Conservation (phyloP, 2,888 invertebrate genomes). For the Tenthredo amoena region DNA sequence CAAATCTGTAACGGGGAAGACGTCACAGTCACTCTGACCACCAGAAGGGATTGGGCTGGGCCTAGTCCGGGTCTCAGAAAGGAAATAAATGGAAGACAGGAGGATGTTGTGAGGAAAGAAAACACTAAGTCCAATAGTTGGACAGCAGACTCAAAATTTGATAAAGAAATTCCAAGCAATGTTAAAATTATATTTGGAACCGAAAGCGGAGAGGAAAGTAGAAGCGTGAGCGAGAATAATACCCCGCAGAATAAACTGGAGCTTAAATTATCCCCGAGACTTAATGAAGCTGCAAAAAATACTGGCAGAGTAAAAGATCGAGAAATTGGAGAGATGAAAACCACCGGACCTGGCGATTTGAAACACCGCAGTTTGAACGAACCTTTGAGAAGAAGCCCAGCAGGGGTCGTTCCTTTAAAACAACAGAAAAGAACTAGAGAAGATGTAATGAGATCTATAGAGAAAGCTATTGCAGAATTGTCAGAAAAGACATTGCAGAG, state of each 20-base stretch:
- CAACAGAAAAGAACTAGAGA: constrained; percentile 60
- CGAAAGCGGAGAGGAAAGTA: constrained; percentile 58
- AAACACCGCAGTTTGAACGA: not conserved
- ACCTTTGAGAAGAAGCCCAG: not conserved
- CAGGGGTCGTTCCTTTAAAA: constrained; percentile 57
- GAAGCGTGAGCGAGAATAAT: constrained; percentile 42
- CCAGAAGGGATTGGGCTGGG: not conserved
- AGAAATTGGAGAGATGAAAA: not conserved
- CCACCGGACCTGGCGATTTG: not conserved
- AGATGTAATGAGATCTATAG: constrained; percentile 64
- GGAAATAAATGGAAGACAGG: not conserved
- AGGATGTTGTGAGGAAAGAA: not conserved
- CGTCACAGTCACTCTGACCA: not conserved
- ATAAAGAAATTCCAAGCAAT: constrained; percentile 58
- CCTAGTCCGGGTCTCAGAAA: not conserved
- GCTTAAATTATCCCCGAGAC: constrained; percentile 22
- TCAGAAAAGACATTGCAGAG: constrained; percentile 50
- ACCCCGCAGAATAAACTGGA: not conserved
- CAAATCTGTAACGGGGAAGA: constrained; percentile 64
- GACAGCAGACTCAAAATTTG: not conserved
- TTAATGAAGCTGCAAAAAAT: not conserved
- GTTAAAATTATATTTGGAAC: constrained; percentile 63
- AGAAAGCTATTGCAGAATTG: constrained; percentile 59
- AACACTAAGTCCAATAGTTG: not conserved
- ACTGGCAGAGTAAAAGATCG: not conserved